phyloP scores from a whole-genome alignment of 2,797 vertebrate genomes.

The Hybognathus amarus region DNA sequence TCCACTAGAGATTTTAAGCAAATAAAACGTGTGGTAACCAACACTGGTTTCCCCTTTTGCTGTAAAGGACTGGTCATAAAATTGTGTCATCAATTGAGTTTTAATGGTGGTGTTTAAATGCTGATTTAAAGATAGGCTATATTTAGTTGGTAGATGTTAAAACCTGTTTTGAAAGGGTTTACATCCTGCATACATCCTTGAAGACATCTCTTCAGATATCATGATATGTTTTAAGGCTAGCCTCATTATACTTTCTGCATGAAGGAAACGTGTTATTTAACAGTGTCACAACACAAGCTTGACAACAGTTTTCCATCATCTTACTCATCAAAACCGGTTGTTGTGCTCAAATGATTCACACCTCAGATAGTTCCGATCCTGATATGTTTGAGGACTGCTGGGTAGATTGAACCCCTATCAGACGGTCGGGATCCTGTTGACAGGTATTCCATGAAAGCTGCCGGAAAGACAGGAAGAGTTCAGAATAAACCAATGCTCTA shows the following conservation, averaged over 20 bases:
- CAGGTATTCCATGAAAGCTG: slow-evolving; percentile 61
- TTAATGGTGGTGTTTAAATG: slow-evolving; percentile 3
- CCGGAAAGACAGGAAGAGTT: slow-evolving; percentile 54
- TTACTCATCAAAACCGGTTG: slow-evolving; percentile 25
- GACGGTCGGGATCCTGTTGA: slow-evolving; percentile 80
- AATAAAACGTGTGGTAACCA: background rate
- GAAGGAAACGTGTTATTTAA: slow-evolving; percentile 9
- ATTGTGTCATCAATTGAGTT: background rate
- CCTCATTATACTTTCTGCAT: background rate
- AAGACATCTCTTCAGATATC: background rate
- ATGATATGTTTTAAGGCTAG: slow-evolving; percentile 21
- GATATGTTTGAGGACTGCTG: background rate
- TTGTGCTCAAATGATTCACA: slow-evolving; percentile 15
- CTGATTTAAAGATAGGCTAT: background rate
- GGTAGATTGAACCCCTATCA: slow-evolving; percentile 55
- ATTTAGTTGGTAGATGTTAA: background rate
- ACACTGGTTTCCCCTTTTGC: background rate
- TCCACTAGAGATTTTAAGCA: background rate
- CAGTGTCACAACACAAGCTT: background rate
- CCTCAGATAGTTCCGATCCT: slow-evolving; percentile 5
- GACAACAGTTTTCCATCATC: slow-evolving; percentile 65
- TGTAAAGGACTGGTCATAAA: background rate
- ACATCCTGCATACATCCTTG: background rate
- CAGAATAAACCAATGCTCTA: slow-evolving; percentile 22
- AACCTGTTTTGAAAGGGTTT: background rate